Percentiles rank a stretch among this genome's conserved stretches.
phyloP scores from a whole-genome alignment of 1,140 invertebrate genomes.

The Uloborus diversus region DNA sequence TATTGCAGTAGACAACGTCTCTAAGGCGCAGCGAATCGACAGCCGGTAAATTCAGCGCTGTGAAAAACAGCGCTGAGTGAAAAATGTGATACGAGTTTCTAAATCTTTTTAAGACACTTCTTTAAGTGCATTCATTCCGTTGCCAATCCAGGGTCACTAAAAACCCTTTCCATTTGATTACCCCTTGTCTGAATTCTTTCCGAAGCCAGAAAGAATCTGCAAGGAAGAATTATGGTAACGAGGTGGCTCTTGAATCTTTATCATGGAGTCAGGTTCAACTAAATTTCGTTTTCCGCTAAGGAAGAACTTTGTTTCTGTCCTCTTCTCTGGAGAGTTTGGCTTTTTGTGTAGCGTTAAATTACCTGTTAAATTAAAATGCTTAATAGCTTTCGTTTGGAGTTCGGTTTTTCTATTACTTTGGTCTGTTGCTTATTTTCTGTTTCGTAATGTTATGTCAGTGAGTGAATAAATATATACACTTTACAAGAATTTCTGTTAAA shows the following conservation, averaged over 20 bases:
- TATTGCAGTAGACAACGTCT: no score
- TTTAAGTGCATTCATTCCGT: constrained; percentile 46
- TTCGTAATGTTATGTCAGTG: no score
- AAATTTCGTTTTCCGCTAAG: constrained; percentile 22
- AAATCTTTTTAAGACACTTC: constrained; percentile 39
- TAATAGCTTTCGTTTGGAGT: no score
- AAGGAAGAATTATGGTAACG: constrained; percentile 39
- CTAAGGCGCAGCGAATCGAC: neutral
- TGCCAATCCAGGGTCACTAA: constrained; percentile 39
- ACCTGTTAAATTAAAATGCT: no score
- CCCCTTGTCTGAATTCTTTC: constrained; percentile 32
- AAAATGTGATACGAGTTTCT: constrained; percentile 25
- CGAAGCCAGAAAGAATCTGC: constrained; percentile 9
- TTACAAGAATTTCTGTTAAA: no score
- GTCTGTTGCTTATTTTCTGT: no score
- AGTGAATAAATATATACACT: no score
- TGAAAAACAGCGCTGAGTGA: constrained; percentile 34
- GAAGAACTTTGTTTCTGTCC: no score
- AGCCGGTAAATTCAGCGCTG: neutral
- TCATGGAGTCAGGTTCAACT: constrained; percentile 6
- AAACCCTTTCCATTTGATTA: constrained; percentile 44
- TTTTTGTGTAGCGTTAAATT: no score
- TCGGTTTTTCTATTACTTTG: no score
- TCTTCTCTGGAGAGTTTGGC: no score
- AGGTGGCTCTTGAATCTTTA: constrained; percentile 25